Evolutionary conservation across 2,113 vertebrate species (phyloP).

Genomic region (Dicentrarchus labrax): DNA sequence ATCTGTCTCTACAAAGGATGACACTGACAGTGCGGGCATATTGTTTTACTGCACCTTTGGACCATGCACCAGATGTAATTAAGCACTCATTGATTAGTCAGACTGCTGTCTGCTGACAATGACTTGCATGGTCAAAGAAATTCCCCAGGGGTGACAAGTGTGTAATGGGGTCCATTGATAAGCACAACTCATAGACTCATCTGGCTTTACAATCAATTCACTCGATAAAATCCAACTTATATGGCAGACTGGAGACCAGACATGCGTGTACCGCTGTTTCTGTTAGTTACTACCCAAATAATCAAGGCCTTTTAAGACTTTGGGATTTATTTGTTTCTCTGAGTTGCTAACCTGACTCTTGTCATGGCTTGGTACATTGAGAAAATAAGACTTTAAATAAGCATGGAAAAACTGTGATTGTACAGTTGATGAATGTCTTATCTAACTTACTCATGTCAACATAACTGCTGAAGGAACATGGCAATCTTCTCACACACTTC

Average conservation of each 20-base stretch:
- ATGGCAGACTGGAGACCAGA: constrained; percentile 29
- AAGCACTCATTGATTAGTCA: constrained; percentile 76
- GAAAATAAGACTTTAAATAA: constrained; percentile 15
- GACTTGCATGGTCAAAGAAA: constrained; percentile 73
- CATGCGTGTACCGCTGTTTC: constrained; percentile 17
- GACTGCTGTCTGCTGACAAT: constrained; percentile 72
- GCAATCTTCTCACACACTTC: not conserved
- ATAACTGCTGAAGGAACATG: not conserved
- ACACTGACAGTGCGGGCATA: constrained; percentile 58
- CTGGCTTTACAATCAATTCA: constrained; percentile 64
- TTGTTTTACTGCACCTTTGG: constrained; percentile 77
- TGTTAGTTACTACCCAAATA: constrained; percentile 18
- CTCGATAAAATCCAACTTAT: constrained; percentile 55
- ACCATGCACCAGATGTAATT: constrained; percentile 75
- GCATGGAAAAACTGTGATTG: not conserved
- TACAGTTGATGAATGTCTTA: not conserved
- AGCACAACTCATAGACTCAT: constrained; percentile 72
- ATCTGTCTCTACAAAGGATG: constrained; percentile 61
- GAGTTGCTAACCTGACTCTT: not conserved
- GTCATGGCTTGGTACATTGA: constrained; percentile 8
- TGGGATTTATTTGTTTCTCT: constrained; percentile 7
- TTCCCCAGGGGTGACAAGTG: constrained; percentile 65
- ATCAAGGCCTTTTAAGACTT: constrained; percentile 9
- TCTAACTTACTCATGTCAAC: not conserved
- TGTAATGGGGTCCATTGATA: constrained; percentile 79